These are phyloP conservation scores for Dipodomys spectabilis DNA, from an alignment of 2,113 vertebrate genomes.

Conservation along the genomic window DNA sequence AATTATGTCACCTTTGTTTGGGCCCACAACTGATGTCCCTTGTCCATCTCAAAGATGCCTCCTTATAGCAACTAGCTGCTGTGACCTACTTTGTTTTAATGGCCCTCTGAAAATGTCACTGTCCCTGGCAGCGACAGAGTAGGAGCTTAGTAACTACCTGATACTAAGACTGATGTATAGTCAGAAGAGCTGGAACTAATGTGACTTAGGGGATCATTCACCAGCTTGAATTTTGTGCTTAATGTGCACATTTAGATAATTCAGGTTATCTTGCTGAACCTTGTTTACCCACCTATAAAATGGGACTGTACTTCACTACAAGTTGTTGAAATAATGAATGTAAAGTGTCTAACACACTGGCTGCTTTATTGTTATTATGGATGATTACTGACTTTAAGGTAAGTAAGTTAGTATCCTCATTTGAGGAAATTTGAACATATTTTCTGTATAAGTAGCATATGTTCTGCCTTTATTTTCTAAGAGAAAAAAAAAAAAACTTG, in stretches of 20 bases:
- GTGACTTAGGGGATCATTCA: neutral
- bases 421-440: neutral
- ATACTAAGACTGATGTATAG: neutral
- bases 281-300: conserved; percentile 51
- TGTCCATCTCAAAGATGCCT: neutral
- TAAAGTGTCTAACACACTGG: neutral
- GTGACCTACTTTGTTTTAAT: conserved; percentile 11
- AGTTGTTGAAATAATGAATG: conserved; percentile 42
- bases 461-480: conserved; percentile 50
- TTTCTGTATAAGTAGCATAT: conserved; percentile 9
- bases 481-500: neutral
- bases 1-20: neutral
- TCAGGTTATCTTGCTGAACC: conserved; percentile 30
- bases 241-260: neutral
- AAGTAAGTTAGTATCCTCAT: conserved; percentile 33
- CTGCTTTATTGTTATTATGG: conserved; percentile 2
- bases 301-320: neutral
- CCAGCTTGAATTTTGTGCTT: neutral
- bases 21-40: neutral
- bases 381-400: conserved; percentile 30
- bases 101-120: neutral
- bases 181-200: neutral
- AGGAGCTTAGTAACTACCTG: neutral
- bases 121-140: neutral
- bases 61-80: neutral